A percentile compares a stretch with the other conserved stretches of the same genome.
Evolutionary conservation across 2,888 invertebrate genomes (phyloP).

Genomic region (Doris montereyensis): DNA sequence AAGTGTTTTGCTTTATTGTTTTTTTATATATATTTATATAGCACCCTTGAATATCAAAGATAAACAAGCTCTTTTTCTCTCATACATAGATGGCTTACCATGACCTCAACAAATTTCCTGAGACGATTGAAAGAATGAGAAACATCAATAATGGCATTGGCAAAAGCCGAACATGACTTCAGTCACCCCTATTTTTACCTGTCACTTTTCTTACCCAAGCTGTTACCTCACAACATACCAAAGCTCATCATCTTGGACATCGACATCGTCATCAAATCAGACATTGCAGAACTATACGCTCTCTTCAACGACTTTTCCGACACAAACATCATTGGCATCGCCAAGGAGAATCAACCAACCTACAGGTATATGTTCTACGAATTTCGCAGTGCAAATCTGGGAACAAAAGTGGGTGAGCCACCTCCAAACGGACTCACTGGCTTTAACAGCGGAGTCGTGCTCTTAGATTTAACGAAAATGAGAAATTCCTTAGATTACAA

Average conservation of each 20-base stretch:
- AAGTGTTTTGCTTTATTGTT: too few relatives aligned
- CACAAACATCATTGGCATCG: constrained; percentile 76
- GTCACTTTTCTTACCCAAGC: constrained; percentile 82
- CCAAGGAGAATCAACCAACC: constrained; percentile 83
- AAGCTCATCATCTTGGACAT: constrained; percentile 83
- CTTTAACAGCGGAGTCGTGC: constrained; percentile 85
- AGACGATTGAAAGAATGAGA: too few relatives aligned
- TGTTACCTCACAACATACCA: constrained; percentile 78
- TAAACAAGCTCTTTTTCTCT: too few relatives aligned
- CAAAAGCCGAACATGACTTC: constrained; percentile 82
- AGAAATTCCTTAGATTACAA: constrained; percentile 79
- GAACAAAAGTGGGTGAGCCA: constrained; percentile 78
- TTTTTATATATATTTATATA: too few relatives aligned
- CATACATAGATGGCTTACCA: too few relatives aligned
- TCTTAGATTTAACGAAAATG: constrained; percentile 81
- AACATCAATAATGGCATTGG: too few relatives aligned
- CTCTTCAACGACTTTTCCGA: constrained; percentile 73
- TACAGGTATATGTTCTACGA: constrained; percentile 83
- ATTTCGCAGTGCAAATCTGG: constrained; percentile 79
- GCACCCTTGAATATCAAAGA: too few relatives aligned
- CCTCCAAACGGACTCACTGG: constrained; percentile 78
- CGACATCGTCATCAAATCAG: constrained; percentile 82
- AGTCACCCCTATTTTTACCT: constrained; percentile 84
- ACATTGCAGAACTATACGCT: constrained; percentile 79
- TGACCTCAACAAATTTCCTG: too few relatives aligned